phyloP scores from a whole-genome alignment of 2,888 invertebrate genomes.

The Morinoia aosen region DNA sequence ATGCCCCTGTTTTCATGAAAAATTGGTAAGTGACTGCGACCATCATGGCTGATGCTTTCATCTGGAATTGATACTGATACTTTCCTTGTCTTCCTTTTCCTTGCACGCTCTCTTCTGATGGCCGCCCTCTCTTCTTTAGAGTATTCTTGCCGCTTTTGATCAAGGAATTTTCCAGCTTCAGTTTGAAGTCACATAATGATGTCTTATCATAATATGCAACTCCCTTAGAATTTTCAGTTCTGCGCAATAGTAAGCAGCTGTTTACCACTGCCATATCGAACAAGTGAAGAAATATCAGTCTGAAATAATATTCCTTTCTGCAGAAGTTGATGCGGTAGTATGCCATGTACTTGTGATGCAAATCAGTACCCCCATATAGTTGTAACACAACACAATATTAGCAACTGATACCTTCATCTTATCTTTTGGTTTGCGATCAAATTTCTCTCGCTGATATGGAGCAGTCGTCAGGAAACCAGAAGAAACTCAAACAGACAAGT shows the following conservation, averaged over 20 bases:
- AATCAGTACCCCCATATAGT: slow-evolving; percentile 59
- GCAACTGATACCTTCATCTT: slow-evolving; percentile 61
- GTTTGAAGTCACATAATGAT: background rate
- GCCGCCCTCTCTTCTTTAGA: background rate
- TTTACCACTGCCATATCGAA: slow-evolving; percentile 56
- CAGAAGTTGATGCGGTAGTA: slow-evolving; percentile 55
- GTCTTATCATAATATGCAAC: background rate
- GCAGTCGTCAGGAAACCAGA: slow-evolving; percentile 45
- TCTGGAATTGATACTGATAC: background rate
- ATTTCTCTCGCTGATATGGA: slow-evolving; percentile 57
- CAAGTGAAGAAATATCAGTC: slow-evolving; percentile 56
- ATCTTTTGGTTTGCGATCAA: slow-evolving; percentile 59
- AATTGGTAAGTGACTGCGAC: background rate
- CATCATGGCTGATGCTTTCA: background rate
- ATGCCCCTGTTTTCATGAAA: background rate
- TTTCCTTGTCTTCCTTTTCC: background rate
- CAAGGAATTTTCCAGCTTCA: background rate
- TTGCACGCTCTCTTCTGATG: background rate
- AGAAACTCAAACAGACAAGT: slow-evolving; percentile 2
- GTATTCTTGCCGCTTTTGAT: background rate
- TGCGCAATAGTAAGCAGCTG: slow-evolving; percentile 49
- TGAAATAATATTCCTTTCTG: slow-evolving; percentile 39
- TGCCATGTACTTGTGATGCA: background rate
- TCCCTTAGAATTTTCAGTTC: background rate
- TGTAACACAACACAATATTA: slow-evolving; percentile 60